Evolutionary conservation across 64 coral and sea anemone species (phyloP).

Genomic region (Actinia tenebrosa): DNA sequence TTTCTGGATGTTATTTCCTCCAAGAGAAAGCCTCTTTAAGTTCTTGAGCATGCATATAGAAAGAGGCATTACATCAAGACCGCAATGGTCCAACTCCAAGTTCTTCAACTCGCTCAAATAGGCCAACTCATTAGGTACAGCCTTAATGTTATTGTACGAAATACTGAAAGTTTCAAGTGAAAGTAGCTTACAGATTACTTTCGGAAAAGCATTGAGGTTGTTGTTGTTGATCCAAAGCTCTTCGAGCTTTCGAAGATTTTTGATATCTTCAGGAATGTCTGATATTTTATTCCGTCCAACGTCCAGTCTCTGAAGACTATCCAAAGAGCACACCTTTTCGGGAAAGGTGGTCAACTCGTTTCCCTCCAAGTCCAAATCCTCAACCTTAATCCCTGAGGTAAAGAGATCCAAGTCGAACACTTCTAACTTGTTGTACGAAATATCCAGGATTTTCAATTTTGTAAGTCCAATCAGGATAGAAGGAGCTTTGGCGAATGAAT

Average conservation of each 20-base stretch:
- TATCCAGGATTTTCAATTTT: slow-evolving; percentile 24
- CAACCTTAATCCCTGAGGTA: not conserved
- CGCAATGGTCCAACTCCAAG: slow-evolving; percentile 45
- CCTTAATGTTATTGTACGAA: slow-evolving; percentile 28
- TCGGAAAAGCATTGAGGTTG: slow-evolving; percentile 18
- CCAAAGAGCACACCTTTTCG: slow-evolving; percentile 1
- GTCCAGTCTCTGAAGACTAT: slow-evolving; percentile 18
- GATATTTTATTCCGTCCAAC: slow-evolving; percentile 33
- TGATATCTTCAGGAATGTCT: slow-evolving; percentile 10
- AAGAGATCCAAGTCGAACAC: slow-evolving; percentile 14
- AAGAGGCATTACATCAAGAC: slow-evolving; percentile 19
- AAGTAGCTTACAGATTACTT: slow-evolving; percentile 26
- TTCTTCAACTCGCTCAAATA: slow-evolving; percentile 23
- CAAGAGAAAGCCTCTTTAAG: slow-evolving; percentile 33
- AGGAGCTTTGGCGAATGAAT: slow-evolving; percentile 27
- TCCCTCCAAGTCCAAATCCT: slow-evolving; percentile 31
- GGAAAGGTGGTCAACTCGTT: slow-evolving; percentile 23
- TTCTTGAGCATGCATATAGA: slow-evolving; percentile 21
- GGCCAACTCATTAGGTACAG: not conserved
- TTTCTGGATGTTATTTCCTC: slow-evolving; percentile 25
- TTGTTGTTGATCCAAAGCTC: slow-evolving; percentile 49
- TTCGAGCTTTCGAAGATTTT: not conserved
- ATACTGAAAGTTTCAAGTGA: slow-evolving; percentile 23
- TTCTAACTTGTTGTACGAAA: slow-evolving; percentile 42
- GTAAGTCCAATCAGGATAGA: slow-evolving; percentile 16